phyloP scores from a whole-genome alignment of 2,888 invertebrate species.

The Stenotaenia linearis region DNA sequence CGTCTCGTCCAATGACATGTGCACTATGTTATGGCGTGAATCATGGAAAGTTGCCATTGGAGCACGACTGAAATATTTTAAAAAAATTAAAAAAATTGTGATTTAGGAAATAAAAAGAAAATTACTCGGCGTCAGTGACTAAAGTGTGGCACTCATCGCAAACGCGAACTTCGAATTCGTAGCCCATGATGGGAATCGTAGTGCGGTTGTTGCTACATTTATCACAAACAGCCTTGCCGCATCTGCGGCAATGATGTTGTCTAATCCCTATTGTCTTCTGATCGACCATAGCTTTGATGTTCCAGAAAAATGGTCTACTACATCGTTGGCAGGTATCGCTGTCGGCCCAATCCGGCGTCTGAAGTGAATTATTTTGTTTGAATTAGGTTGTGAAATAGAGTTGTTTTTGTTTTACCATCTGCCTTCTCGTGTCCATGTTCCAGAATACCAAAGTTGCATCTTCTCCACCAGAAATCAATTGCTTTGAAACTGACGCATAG shows the following conservation, averaged over 20 bases:
- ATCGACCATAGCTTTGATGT: constrained; percentile 96
- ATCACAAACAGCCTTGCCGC: constrained; percentile 93
- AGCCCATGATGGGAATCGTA: constrained; percentile 92
- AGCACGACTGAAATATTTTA: constrained; percentile 62
- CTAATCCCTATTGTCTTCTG: constrained; percentile 79
- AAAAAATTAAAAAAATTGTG: constrained; percentile 35
- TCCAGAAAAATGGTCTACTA: constrained; percentile 97
- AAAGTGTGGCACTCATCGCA: constrained; percentile 85
- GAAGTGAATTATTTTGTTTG: constrained; percentile 5
- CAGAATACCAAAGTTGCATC: constrained; percentile 87
- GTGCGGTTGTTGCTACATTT: constrained; percentile 81
- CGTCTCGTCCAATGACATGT: constrained; percentile 83
- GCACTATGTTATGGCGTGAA: constrained; percentile 82
- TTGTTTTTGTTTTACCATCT: no score
- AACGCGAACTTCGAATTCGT: constrained; percentile 93
- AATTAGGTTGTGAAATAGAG: no score
- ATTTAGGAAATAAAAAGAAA: constrained; percentile 40
- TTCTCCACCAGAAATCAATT: constrained; percentile 82
- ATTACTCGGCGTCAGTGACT: constrained; percentile 80
- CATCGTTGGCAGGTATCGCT: constrained; percentile 92
- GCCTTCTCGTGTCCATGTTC: constrained; percentile 83
- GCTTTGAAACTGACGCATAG: constrained; percentile 71
- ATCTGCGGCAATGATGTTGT: constrained; percentile 61
- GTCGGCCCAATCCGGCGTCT: constrained; percentile 92
- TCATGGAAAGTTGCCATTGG: constrained; percentile 94